Conservation (phyloP, 2,797 vertebrate species). For the Sebastes variabilis region DNA sequence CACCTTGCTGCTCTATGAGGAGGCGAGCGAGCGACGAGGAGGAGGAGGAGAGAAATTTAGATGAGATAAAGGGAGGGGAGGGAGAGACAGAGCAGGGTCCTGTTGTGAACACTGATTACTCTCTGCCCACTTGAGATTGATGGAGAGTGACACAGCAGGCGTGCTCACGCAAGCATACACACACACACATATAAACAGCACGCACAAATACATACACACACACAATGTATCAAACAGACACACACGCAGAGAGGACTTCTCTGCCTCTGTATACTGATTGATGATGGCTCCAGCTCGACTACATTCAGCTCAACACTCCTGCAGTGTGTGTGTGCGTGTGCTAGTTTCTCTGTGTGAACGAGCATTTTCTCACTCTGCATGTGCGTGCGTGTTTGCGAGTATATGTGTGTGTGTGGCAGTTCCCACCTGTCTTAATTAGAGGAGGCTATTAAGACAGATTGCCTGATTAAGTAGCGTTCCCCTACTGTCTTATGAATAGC, state of each 20-base stretch:
- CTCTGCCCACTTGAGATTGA: constrained; percentile 78
- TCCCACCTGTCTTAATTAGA: constrained; percentile 72
- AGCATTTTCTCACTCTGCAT: not conserved
- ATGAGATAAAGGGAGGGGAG: constrained; percentile 62
- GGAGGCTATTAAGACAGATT: constrained; percentile 71
- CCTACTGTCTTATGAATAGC: constrained; percentile 56
- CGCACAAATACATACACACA: constrained; percentile 9
- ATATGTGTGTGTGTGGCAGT: constrained; percentile 25
- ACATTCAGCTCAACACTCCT: constrained; percentile 28
- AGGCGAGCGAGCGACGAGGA: not conserved
- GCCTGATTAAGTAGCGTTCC: constrained; percentile 68
- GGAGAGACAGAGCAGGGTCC: constrained; percentile 59
- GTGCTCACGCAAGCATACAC: constrained; percentile 10
- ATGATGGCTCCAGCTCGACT: constrained; percentile 52
- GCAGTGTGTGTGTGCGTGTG: constrained; percentile 11
- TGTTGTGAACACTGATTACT: constrained; percentile 81
- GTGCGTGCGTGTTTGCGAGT: constrained; percentile 8
- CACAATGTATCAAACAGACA: constrained; percentile 6
- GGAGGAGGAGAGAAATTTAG: constrained; percentile 58
- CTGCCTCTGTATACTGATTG: constrained; percentile 56
- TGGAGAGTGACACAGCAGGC: constrained; percentile 71
- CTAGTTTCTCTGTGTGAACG: not conserved
- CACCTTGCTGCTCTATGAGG: constrained; percentile 24
- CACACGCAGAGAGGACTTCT: constrained; percentile 12
- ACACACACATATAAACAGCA: constrained; percentile 6